Base-by-base conservation (phyloP, 2,113 vertebrate species). In the Gallinago undulata region DNA sequence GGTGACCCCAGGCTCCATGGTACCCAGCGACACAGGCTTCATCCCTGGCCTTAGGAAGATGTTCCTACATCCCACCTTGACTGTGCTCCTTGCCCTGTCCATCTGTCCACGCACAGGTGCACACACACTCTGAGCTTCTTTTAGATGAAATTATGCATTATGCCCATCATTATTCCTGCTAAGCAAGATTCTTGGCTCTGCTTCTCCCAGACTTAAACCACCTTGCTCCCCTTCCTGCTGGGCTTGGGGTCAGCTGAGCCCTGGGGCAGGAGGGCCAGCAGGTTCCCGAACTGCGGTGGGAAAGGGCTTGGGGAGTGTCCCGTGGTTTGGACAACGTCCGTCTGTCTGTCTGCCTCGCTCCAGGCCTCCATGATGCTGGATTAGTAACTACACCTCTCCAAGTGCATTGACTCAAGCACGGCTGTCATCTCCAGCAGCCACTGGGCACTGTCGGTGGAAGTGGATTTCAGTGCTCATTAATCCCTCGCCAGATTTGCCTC, bases 401-500 rank as follows among this genome's bases (percentile, higher is more conserved):
- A 75, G 57, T 1, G 19, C 89, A 4, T 62, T 85, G 89, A 80
- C 70, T 96, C 89, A 80, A 89, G 73, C 80, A 28, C 1, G 6
- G 50, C 33, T 93, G 81, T 93, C 69, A 48, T 67, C 74, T 67
- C 81, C 84, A 56, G 73, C 95, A 91, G 75, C 83, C 86, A 73
- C 70, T 4, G 84, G 91, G 87, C 92, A 76, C 90, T 63, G 79
- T 47, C 86, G 30, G 4, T 41, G 89, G 86, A 90, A 90, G 92
- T 90, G 84, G 74, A 87, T 96, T 92, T 94, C 92, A 87, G 63
- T 0, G 8, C 69, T 95, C 81, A 43, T 91, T 91, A 86, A 94
- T 94, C 89, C 95, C 94, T 70, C 77, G 84, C 91, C 41, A 33
- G 74, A 24, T 73, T 75, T 48, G 70, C 82, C 80, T 87, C 84